phyloP scores from a whole-genome alignment of 2,113 vertebrate genomes.

The Microcebus griseorufus region DNA sequence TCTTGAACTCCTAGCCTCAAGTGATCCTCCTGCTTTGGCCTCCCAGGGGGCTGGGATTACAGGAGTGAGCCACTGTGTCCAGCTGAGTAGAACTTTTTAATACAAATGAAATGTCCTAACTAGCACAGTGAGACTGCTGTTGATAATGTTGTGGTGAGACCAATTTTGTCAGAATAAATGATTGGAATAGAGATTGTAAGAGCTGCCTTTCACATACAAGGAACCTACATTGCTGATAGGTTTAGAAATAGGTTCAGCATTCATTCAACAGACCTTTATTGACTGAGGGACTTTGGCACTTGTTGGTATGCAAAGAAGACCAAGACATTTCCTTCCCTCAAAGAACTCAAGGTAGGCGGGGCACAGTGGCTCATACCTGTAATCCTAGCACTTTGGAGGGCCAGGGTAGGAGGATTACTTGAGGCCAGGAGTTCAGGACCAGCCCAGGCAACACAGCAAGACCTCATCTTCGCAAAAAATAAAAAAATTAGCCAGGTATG shows the following conservation, averaged over 20 bases:
- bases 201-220: not conserved
- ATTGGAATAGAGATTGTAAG: not conserved
- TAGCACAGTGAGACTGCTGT: not conserved
- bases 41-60: not conserved
- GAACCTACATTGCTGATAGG: not conserved
- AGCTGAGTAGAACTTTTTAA: not conserved
- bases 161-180: slow-evolving; percentile 42
- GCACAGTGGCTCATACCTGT: no score
- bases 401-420: not conserved
- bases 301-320: not conserved
- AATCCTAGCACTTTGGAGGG: no score
- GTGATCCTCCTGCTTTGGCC: not conserved
- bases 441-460: no score
- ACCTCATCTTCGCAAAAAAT: no score
- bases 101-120: not conserved
- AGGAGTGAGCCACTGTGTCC: not conserved
- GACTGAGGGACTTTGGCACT: not conserved
- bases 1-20: not conserved
- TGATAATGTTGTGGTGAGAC: slow-evolving; percentile 15
- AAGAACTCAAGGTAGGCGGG: not conserved
- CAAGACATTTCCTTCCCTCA: not conserved
- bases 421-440: not conserved
- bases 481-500: no score
- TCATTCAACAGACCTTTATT: slow-evolving; percentile 17
- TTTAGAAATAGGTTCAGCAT: not conserved